Conservation (phyloP, 2,113 vertebrate species). For the Echinops telfairi region DNA sequence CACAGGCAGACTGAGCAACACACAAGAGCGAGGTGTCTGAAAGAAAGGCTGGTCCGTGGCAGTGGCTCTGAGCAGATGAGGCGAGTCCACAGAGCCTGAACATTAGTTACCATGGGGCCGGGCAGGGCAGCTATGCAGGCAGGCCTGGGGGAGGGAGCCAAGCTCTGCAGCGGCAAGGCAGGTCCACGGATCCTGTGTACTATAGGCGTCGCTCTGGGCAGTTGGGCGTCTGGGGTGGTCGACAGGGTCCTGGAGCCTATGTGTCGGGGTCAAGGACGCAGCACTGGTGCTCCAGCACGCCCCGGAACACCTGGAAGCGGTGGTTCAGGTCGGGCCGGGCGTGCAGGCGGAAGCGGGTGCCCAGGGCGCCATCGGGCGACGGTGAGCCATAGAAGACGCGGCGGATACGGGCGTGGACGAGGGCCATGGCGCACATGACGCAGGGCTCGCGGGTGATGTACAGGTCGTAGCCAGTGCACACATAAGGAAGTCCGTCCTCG, state of each 20-base stretch:
- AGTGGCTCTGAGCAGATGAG: no score
- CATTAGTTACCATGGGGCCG: no score
- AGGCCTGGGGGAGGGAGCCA: no score
- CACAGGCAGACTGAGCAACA: neutral
- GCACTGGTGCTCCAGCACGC: conserved; percentile 88
- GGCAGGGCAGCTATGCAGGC: no score
- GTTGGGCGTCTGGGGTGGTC: no score
- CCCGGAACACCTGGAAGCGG: conserved; percentile 91
- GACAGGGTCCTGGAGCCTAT: neutral
- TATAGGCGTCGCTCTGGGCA: neutral
- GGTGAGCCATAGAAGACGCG: conserved; percentile 91
- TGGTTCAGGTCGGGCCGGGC: conserved; percentile 91
- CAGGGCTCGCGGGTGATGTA: conserved; percentile 94
- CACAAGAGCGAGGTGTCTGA: no score
- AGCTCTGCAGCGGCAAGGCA: no score
- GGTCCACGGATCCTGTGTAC: no score
- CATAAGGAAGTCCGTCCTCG: conserved; percentile 84
- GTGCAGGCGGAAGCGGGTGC: conserved; percentile 91
- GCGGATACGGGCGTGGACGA: conserved; percentile 92
- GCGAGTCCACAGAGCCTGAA: no score
- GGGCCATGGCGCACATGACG: conserved; percentile 94
- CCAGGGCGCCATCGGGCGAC: conserved; percentile 89
- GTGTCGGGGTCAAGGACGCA: conserved; percentile 74
- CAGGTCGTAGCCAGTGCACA: conserved; percentile 93
- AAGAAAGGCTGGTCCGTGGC: no score